Percentiles rank a stretch among this genome's conserved stretches.
Conservation (phyloP, 2,113 vertebrate genomes). For the Parus major region DNA sequence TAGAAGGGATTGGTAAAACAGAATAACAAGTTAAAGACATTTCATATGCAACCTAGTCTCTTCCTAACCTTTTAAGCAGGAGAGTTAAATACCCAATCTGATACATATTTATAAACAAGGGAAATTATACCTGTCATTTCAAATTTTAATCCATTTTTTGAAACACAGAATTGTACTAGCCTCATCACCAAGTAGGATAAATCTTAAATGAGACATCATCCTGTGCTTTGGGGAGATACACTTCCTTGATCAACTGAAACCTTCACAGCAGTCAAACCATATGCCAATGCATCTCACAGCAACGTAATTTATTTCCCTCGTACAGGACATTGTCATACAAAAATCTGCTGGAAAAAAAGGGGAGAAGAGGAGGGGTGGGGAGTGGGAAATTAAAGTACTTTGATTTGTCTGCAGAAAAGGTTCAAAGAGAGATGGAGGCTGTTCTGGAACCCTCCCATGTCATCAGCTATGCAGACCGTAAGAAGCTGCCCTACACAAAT, state of each 20-base stretch:
- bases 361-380: rapidly evolving
- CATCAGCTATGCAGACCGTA: conserved; percentile 52
- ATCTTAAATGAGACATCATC: not conserved
- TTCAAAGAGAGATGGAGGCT: conserved; percentile 58
- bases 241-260: not conserved
- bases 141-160: not conserved
- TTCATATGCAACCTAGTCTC: not conserved
- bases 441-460: conserved; percentile 12
- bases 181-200: not conserved
- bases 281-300: rapidly evolving
- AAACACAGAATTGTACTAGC: not conserved
- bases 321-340: not conserved
- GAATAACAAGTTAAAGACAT: not conserved
- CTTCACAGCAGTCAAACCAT: not conserved
- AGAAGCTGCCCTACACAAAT: conserved; percentile 53
- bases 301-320: rapidly evolving
- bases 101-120: not conserved
- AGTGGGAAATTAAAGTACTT: not conserved
- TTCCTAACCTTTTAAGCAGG: not conserved
- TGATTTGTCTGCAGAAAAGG: conserved; percentile 27
- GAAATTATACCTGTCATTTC: not conserved
- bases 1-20: not conserved
- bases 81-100: not conserved
- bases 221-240: not conserved
- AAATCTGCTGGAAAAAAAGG: not conserved